These are phyloP conservation scores for Epizoanthus stellaris DNA, from an alignment of 92 coral and sea anemone genomes.

Conservation along the genomic window DNA sequence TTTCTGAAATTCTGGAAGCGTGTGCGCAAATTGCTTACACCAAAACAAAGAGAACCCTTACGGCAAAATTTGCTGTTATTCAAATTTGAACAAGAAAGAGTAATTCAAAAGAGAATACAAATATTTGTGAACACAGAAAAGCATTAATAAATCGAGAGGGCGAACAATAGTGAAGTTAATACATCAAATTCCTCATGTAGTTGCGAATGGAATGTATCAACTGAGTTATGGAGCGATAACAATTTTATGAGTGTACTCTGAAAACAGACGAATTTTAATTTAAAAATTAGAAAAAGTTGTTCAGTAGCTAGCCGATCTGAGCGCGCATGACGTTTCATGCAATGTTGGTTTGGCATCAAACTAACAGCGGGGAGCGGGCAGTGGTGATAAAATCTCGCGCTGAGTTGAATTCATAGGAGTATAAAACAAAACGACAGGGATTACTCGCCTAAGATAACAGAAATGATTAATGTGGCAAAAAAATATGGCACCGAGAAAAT, in stretches of 20 bases:
- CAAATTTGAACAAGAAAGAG: slow-evolving; percentile 15
- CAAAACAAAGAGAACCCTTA: slow-evolving; percentile 27
- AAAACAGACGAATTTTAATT: slow-evolving; percentile 4
- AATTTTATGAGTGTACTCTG: not conserved
- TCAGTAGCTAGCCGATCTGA: not conserved
- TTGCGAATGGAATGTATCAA: not conserved
- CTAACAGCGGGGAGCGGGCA: slow-evolving; percentile 13
- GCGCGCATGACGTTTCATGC: no score
- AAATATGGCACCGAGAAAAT: not conserved
- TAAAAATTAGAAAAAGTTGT: not conserved
- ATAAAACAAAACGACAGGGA: slow-evolving; percentile 24
- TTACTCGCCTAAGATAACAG: not conserved
- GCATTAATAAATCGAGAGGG: not conserved
- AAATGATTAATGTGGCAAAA: not conserved
- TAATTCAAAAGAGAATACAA: slow-evolving; percentile 33
- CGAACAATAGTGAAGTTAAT: not conserved
- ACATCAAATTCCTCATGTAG: slow-evolving; percentile 35
- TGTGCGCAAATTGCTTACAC: slow-evolving; percentile 12
- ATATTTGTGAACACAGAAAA: slow-evolving; percentile 18
- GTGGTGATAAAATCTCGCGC: slow-evolving; percentile 21
- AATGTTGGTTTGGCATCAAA: not conserved
- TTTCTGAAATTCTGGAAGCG: slow-evolving; percentile 11
- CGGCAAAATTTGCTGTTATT: slow-evolving; percentile 14
- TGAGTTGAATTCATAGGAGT: slow-evolving; percentile 13
- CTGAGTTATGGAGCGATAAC: not conserved